Evolutionary conservation across 2,888 invertebrate species (phyloP).

Genomic region (Tromatobia lineatoria): DNA sequence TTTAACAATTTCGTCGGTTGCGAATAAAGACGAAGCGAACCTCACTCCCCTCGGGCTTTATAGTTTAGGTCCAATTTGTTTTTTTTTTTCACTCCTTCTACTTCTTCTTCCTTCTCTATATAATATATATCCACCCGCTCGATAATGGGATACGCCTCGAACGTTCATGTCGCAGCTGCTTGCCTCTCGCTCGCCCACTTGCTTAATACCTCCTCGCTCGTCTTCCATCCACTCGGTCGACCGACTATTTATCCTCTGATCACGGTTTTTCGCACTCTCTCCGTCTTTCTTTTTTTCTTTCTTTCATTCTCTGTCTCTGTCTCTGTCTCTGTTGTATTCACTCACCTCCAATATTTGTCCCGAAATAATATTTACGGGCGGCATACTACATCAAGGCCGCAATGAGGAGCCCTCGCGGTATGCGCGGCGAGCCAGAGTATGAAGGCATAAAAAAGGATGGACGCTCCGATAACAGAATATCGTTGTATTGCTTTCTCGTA

Average conservation of each 20-base stretch:
- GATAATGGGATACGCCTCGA: constrained; percentile 43
- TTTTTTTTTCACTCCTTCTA: constrained; percentile 19
- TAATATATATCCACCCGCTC: constrained; percentile 36
- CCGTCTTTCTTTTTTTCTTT: background rate
- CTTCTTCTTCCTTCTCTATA: constrained; percentile 13
- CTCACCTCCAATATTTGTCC: constrained; percentile 45
- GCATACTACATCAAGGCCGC: constrained; percentile 4
- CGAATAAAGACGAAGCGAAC: constrained; percentile 53
- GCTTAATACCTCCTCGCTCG: constrained; percentile 21
- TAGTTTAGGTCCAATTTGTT: constrained; percentile 34
- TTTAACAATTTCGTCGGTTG: constrained; percentile 70
- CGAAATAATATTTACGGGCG: constrained; percentile 48
- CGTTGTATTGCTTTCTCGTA: background rate
- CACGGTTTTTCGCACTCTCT: background rate
- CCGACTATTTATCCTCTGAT: constrained; percentile 5
- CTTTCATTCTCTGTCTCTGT: no score
- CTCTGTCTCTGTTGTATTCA: constrained; percentile 17
- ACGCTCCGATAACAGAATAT: constrained; percentile 3
- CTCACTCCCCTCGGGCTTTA: constrained; percentile 37
- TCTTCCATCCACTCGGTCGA: constrained; percentile 4
- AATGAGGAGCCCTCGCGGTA: background rate
- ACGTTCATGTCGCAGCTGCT: constrained; percentile 53
- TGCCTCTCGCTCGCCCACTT: constrained; percentile 11
- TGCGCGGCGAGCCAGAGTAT: background rate
- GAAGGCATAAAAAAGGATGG: background rate